phyloP scores from a whole-genome alignment of 1,140 invertebrate species.

The Drosophila sulfurigaster region DNA sequence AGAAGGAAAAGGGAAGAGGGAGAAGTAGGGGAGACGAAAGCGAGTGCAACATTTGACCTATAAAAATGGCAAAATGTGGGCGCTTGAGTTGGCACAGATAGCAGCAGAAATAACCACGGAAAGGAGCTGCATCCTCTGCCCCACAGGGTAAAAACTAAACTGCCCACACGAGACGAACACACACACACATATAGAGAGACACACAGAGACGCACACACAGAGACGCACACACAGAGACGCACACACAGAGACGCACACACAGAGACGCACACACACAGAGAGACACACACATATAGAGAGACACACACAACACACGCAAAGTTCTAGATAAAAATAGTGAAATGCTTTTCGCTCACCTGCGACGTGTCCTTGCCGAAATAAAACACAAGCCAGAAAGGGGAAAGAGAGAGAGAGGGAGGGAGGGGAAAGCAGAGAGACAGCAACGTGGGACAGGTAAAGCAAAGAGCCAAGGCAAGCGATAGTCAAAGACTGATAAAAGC shows the following conservation, averaged over 20 bases:
- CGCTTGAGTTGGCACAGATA: constrained; percentile 32
- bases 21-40: not conserved
- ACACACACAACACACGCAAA: not conserved
- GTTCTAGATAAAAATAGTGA: constrained; percentile 48
- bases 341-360: constrained; percentile 28
- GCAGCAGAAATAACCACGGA: constrained; percentile 2
- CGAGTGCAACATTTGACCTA: constrained; percentile 52
- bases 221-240: too few species aligned
- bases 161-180: constrained; percentile 54
- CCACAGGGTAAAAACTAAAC: constrained; percentile 40
- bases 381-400: constrained; percentile 23
- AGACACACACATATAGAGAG: too few species aligned
- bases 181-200: too few species aligned
- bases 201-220: too few species aligned
- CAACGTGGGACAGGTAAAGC: not conserved
- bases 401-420: not conserved
- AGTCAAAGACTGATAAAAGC: constrained; percentile 59
- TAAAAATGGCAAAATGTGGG: constrained; percentile 49
- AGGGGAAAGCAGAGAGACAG: too few species aligned
- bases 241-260: constrained; percentile 53
- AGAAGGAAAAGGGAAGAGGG: not conserved
- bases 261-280: too few species aligned
- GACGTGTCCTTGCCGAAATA: constrained; percentile 73
- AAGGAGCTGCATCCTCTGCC: not conserved
- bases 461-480: constrained; percentile 61